These are phyloP conservation scores for Pseudorasbora parva DNA, from an alignment of 2,113 vertebrate species.

Conservation along the genomic window DNA sequence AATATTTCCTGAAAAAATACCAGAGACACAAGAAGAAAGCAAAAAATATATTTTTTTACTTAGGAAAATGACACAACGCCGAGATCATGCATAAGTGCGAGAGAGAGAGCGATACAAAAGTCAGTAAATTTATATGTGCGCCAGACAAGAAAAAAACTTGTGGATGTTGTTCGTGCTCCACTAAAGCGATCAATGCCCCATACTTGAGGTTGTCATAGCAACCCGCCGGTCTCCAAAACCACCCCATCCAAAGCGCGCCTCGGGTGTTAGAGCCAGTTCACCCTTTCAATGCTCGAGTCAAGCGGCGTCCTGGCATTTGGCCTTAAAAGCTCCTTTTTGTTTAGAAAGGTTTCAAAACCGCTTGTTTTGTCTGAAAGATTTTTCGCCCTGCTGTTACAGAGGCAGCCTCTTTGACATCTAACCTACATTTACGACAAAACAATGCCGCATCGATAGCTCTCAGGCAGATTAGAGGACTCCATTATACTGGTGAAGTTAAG, in stretches of 20 bases:
- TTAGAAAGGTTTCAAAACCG: neutral
- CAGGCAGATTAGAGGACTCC: too few relatives aligned
- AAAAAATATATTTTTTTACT: too few relatives aligned
- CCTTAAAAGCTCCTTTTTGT: conserved; percentile 41
- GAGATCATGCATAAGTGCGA: conserved; percentile 87
- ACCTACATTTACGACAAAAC: neutral
- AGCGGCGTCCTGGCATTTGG: conserved; percentile 49
- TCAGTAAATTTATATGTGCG: neutral
- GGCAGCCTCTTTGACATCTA: conserved; percentile 5
- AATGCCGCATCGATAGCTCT: neutral
- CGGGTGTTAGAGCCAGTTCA: conserved; percentile 56
- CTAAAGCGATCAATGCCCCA: conserved; percentile 68
- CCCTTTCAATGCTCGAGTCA: conserved; percentile 43
- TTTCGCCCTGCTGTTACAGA: conserved; percentile 8
- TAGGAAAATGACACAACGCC: too few relatives aligned
- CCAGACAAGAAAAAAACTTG: neutral
- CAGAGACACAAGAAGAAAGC: too few relatives aligned
- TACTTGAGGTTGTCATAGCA: conserved; percentile 70
- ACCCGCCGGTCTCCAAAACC: conserved; percentile 54
- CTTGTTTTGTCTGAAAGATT: neutral
- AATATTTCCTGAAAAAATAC: too few relatives aligned
- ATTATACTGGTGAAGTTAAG: too few relatives aligned
- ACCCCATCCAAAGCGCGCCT: conserved; percentile 32
- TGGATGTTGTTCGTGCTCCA: conserved; percentile 19
- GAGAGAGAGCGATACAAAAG: too few relatives aligned